A percentile compares a stretch with the other conserved stretches of the same genome.
These are phyloP conservation scores for Stegostoma tigrinum DNA, from an alignment of 2,113 vertebrate genomes.

Conservation along the genomic window DNA sequence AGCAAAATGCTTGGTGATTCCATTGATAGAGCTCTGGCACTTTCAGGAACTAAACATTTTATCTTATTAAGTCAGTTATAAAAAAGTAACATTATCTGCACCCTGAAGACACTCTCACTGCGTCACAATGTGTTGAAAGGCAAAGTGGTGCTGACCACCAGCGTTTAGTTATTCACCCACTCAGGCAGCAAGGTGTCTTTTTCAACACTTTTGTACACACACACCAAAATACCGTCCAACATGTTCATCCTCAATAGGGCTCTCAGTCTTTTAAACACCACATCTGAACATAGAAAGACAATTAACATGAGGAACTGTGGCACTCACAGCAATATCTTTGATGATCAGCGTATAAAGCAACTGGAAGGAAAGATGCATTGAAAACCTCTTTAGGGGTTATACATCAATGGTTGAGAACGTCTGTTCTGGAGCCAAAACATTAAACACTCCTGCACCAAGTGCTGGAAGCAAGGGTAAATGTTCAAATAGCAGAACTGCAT, in stretches of 20 bases:
- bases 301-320: too few species aligned
- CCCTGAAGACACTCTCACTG: too few species aligned
- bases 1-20: neutral
- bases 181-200: neutral
- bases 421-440: neutral
- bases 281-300: too few species aligned
- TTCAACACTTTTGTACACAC: too few species aligned
- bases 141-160: neutral
- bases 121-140: neutral
- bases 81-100: neutral
- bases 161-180: neutral
- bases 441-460: neutral
- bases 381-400: neutral
- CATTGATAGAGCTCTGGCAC: neutral
- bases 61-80: neutral
- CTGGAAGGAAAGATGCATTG: neutral
- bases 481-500: neutral
- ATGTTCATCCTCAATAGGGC: too few species aligned
- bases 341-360: neutral
- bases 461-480: neutral
- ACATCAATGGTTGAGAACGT: neutral
- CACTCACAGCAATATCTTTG: too few species aligned
- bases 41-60: neutral
- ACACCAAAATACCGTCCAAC: too few species aligned
- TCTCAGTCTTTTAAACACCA: too few species aligned